Base-by-base conservation (phyloP, 2,797 vertebrate species). In the Zonotrichia albicollis region DNA sequence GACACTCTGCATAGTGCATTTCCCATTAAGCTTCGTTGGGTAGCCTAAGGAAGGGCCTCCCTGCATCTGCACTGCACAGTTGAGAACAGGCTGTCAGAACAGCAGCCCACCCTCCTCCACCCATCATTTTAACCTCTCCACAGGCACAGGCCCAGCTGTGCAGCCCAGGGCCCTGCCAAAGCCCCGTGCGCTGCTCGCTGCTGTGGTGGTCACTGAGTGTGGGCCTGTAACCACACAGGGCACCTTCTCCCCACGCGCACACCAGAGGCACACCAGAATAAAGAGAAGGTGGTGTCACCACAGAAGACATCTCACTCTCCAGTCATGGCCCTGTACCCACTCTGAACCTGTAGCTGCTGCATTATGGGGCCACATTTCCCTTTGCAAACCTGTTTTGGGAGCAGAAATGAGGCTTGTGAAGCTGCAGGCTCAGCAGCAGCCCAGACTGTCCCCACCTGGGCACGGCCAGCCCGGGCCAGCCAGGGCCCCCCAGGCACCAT, bases 371-470 rank as follows among this genome's bases (percentile, higher is more conserved):
- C 15, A 34, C 7, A 14, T 10, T 38, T 79, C 30, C 21, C 50
- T 34, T 26, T 30, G 38, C 48, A 55, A 50, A n/a, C 23, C 20
- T 32, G 27, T 9, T 62, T 68, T 0, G 1, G 16, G 48, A 67
- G 42, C 23, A 61, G 61, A 43, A 67, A 74, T 26, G 3, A 29
- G 7, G 23, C 32, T 30, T 6, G 4, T 62, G 43, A 27, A 74
- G 17, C 12, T 5, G 16, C 34, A 67, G 54, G 42, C 23, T 61
- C 32, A 50, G 36, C 32, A 73, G 67, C 48, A 48, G 4, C 7
- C 4, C 20, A 26, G 32, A 27, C 2, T 54, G 53, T 48, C 19
- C 43, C 22, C 0, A 0, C 10, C 10, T 27, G 60, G 34, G 34
- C 40, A 40, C 51, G 43, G 48, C 61, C 25, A 20, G 54, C 27